Conservation (phyloP, 2,113 vertebrate species). For the Aplodontia rufa region DNA sequence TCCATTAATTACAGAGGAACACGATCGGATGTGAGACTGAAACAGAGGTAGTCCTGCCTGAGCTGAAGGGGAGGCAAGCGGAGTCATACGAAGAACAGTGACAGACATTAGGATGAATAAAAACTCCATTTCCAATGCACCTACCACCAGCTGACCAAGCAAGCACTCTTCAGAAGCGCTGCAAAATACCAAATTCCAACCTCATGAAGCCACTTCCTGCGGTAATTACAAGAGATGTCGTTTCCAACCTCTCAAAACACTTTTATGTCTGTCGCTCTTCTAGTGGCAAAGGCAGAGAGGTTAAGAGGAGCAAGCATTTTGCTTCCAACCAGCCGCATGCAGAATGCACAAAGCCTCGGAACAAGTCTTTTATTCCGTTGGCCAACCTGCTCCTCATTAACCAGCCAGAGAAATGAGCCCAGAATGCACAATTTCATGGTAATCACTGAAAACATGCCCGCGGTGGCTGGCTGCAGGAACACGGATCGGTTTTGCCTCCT, state of each 20-base stretch:
- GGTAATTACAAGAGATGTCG: constrained; percentile 47
- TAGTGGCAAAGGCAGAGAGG: constrained; percentile 19
- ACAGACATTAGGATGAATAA: background rate
- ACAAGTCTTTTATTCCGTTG: background rate
- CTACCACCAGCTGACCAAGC: background rate
- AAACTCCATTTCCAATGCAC: background rate
- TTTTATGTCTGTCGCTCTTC: background rate
- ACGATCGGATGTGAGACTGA: background rate
- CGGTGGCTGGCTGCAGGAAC: background rate
- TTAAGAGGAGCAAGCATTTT: constrained; percentile 48
- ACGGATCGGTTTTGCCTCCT: background rate
- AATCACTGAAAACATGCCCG: background rate
- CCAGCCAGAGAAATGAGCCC: background rate
- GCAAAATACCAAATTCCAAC: constrained; percentile 25
- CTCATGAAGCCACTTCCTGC: constrained; percentile 24
- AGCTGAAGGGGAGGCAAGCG: background rate
- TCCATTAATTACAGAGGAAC: background rate
- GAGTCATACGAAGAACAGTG: background rate
- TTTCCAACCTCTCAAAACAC: constrained; percentile 47
- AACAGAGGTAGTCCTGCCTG: background rate
- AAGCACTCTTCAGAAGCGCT: background rate
- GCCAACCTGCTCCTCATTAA: constrained; percentile 10
- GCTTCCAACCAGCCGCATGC: background rate
- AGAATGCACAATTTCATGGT: constrained; percentile 17
- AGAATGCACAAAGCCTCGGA: background rate